Base-by-base conservation (phyloP, 2,888 invertebrate species). In the Pilophorus perplexus region DNA sequence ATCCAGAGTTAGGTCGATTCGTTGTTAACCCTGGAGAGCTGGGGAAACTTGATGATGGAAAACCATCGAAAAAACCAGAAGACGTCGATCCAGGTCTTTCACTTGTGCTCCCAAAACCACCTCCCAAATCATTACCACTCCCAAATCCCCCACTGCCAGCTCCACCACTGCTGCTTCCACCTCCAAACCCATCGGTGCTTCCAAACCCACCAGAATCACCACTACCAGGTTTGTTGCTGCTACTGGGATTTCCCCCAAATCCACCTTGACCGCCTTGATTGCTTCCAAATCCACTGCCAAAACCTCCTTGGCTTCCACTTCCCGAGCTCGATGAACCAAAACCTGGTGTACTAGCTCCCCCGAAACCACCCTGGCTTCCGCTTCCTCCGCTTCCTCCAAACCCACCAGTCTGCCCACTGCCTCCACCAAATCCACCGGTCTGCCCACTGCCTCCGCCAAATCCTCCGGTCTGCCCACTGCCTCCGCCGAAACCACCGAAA, bases 401-500 rank as follows among this genome's bases (percentile, higher is more conserved):
- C 1, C 55, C 44, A 22, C 65, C 65, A 33, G 27, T 16, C 12
- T 44, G 40, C 12, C 48, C 46, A 23, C 55, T 18, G 38, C 65
- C 46, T 27, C 27, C 10, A 6, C 73, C 50, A 76, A 79, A 75
- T 77, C 67, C 60, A 23, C 55, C 37, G 1, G 22, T 14, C 6
- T 25, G 54, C 16, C 64, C 62, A 38, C 68, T 38, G 5, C 42
- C 25, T 10, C 79, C 50, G 44, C 79, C 48, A 25, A 66, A 66
- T 12, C 42, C 54, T 42, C 44, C 48, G n/a, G n/a, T n/a, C 18
- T 50, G 52, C 20, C 46, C 48, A 10, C 68, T 57, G 76, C 75
- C 74, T 76, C 77, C 71, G 75, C 76, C 71, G 12, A 69, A 70
- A 44, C 46, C 64, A 5, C 64, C 54, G 14, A 57, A 55, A 48